Evolutionary conservation across 2,113 vertebrate genomes (phyloP), one percentile per base, ranked within the genome.

Genomic region (Microcebus tavaratra): DNA sequence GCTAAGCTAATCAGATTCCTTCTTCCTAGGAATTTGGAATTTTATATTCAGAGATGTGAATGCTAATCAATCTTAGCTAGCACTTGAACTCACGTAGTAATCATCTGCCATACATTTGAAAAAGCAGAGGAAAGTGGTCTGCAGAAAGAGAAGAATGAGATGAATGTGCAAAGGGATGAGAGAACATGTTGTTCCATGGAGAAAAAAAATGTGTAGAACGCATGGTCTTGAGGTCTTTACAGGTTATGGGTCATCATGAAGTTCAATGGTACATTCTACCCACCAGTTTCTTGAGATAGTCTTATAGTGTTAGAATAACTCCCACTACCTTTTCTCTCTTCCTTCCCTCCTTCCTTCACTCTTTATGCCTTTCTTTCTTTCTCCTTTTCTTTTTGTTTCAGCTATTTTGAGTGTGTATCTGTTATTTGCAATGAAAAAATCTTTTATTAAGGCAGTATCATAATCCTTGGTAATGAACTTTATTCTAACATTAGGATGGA

Each of bases 61-160:
- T 82, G 68, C 21, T 85, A 53, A 36, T 63, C 11, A 57, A 3
- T 21, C 17, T 59, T 92, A 85, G 25, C 34, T 65, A 95, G 36
- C n/a, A 79, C 13, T 36, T 90, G 29, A 87, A 57, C 27, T 83
- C 45, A 48, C 31, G 31, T 65, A 82, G 50, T 34, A 86, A 55
- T 87, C 76, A 57, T 53, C 92, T 86, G 27, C 8, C 55, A 83
- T 57, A 45, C 8, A 42, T 50, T 39, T 68, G 11, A 80, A 83
- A 92, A 93, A 73, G 45, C 68, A 91, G 86, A 88, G 50, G 21
- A 81, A 96, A 96, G 45, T 78, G 10, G 18, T 27, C 70, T 81
- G 34, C 14, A 55, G 78, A 88, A 78, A 83, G 45, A 78, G 48
- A 88, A 88, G 36, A 88, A 67, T 48, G 25, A 45, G 86, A 82